Evolutionary conservation across 1,140 invertebrate genomes (phyloP).

Genomic region (Drosophila triauraria): DNA sequence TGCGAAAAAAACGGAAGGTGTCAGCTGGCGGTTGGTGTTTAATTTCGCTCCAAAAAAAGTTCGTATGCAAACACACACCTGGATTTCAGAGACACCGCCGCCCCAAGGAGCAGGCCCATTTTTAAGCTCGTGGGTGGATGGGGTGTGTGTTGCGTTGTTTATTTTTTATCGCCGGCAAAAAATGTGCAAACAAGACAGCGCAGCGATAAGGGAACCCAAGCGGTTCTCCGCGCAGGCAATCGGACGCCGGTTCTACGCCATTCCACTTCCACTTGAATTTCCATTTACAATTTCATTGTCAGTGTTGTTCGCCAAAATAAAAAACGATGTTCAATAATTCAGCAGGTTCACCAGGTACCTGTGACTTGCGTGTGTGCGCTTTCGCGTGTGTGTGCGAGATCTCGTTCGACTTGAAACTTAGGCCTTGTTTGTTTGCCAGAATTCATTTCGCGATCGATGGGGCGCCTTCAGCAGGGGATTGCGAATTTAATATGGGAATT

Average conservation of each 20-base stretch:
- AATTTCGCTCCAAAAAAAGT: conserved; percentile 29
- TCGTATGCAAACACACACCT: conserved; percentile 42
- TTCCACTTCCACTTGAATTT: conserved; percentile 27
- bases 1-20: conserved; percentile 32
- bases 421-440: conserved; percentile 51
- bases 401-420: conserved; percentile 77
- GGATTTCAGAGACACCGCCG: conserved; percentile 31
- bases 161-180: conserved; percentile 38
- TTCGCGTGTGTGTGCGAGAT: conserved; percentile 45
- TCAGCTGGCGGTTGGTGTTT: conserved; percentile 26
- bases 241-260: conserved; percentile 21
- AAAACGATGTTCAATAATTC: conserved; percentile 45
- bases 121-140: conserved; percentile 4
- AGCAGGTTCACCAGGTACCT: conserved; percentile 38
- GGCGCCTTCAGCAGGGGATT: conserved; percentile 34
- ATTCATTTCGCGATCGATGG: conserved; percentile 21
- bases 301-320: conserved; percentile 24
- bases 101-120: conserved; percentile 33
- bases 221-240: conserved; percentile 20
- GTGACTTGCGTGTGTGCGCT: conserved; percentile 21
- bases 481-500: conserved; percentile 8
- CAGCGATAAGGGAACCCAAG: conserved; percentile 27
- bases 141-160: conserved; percentile 11
- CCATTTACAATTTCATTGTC: conserved; percentile 45
- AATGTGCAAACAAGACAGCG: conserved; percentile 21